Conservation (phyloP, 64 coral and sea anemone species). For the Porites australiensis region DNA sequence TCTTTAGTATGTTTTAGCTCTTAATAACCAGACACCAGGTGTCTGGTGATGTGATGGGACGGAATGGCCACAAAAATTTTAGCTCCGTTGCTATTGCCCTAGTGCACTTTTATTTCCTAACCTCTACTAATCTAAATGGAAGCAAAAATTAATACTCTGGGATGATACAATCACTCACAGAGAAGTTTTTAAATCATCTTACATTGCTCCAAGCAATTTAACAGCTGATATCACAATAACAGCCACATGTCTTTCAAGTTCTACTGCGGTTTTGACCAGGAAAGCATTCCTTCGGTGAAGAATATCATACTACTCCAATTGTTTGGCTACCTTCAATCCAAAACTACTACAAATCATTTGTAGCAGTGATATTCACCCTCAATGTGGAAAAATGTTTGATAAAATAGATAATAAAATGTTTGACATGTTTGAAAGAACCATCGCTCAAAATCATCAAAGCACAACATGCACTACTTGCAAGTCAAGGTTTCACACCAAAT, state of each 20-base stretch:
- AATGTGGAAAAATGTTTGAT: neutral
- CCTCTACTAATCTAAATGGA: neutral
- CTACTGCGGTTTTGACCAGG: slow-evolving; percentile 5
- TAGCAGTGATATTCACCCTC: slow-evolving; percentile 48
- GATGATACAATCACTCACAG: neutral
- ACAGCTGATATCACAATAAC: neutral
- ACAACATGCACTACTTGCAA: too few species aligned
- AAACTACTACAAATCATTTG: slow-evolving; percentile 12
- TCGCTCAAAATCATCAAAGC: slow-evolving; percentile 18
- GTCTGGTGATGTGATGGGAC: neutral
- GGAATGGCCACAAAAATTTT: neutral
- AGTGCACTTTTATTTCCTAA: slow-evolving; percentile 4
- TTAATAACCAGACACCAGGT: too few species aligned
- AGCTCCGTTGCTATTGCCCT: neutral
- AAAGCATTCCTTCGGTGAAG: neutral
- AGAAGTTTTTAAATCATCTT: neutral
- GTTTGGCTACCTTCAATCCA: slow-evolving; percentile 40
- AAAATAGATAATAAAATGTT: neutral
- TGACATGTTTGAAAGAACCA: slow-evolving; percentile 22
- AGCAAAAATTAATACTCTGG: neutral
- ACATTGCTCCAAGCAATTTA: neutral
- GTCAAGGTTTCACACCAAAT: neutral
- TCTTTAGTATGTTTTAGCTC: too few species aligned
- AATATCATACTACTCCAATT: slow-evolving; percentile 1
- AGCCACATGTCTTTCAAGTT: neutral